Percentiles rank a stretch among this genome's conserved stretches.
phyloP scores from a whole-genome alignment of 2,888 invertebrate species.

The Cephus runcator region DNA sequence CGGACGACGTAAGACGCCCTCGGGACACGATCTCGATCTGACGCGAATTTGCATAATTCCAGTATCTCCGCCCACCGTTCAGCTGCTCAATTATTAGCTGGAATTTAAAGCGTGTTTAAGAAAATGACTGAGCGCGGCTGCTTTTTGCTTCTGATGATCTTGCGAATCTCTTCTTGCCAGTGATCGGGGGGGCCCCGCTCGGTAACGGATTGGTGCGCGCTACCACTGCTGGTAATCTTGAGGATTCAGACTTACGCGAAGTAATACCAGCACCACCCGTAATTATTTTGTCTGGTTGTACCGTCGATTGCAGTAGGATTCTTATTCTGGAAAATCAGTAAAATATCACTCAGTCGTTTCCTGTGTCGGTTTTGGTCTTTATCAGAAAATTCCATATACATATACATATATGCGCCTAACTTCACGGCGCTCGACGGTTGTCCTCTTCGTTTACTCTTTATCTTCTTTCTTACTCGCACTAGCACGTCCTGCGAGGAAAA shows the following conservation, averaged over 20 bases:
- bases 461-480: not conserved
- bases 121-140: slow-evolving; percentile 54
- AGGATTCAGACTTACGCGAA: not conserved
- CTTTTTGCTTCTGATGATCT: slow-evolving; percentile 40
- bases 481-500: not conserved
- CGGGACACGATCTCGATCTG: slow-evolving; percentile 62
- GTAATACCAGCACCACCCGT: not conserved
- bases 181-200: not conserved
- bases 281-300: not conserved
- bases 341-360: not conserved
- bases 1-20: slow-evolving; percentile 49
- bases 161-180: slow-evolving; percentile 1
- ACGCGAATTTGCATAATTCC: slow-evolving; percentile 64
- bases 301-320: not conserved
- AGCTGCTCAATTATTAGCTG: slow-evolving; percentile 63
- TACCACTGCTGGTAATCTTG: not conserved
- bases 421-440: not conserved
- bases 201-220: not conserved
- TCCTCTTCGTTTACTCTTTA: not conserved
- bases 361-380: not conserved
- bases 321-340: not conserved
- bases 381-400: not conserved
- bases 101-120: slow-evolving; percentile 65
- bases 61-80: slow-evolving; percentile 60
- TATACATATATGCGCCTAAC: not conserved